Evolutionary conservation across 1,140 invertebrate species (phyloP).

Genomic region (Acromyrmex heyeri): DNA sequence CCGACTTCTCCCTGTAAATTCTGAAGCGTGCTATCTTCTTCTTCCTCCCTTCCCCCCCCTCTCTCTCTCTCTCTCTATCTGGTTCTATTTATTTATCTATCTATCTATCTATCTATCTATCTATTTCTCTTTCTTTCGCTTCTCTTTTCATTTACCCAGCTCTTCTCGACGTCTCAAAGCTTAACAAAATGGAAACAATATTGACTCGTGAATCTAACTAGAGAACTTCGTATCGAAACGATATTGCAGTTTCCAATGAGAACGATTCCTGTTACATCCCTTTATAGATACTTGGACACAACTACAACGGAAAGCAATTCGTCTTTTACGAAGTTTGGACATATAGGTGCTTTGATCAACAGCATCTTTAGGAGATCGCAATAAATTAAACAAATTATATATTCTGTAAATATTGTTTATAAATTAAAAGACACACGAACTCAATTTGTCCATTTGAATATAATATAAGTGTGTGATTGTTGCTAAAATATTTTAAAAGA

Average conservation of each 20-base stretch:
- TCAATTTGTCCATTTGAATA: neutral
- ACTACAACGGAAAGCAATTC: neutral
- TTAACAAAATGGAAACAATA: conserved; percentile 63
- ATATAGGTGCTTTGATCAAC: neutral
- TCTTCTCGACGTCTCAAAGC: conserved; percentile 38
- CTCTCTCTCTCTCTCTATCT: neutral
- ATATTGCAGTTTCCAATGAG: conserved; percentile 50
- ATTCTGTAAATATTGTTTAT: neutral
- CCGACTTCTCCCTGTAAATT: conserved; percentile 13
- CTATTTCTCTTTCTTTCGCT: neutral
- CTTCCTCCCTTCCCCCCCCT: neutral
- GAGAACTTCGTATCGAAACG: conserved; percentile 56
- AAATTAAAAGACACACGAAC: neutral
- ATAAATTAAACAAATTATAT: conserved; percentile 7
- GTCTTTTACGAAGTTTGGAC: neutral
- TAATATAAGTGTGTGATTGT: neutral
- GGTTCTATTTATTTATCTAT: neutral
- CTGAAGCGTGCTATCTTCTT: conserved; percentile 6
- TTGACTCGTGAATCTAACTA: conserved; percentile 58
- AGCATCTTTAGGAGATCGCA: neutral
- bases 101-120: neutral
- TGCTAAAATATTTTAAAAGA: neutral
- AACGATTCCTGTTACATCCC: conserved; percentile 25
- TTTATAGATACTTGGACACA: conserved; percentile 37
- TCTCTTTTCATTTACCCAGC: conserved; percentile 19